Conservation (phyloP, 2,797 vertebrate species). For the Triplophysa bombifrons region DNA sequence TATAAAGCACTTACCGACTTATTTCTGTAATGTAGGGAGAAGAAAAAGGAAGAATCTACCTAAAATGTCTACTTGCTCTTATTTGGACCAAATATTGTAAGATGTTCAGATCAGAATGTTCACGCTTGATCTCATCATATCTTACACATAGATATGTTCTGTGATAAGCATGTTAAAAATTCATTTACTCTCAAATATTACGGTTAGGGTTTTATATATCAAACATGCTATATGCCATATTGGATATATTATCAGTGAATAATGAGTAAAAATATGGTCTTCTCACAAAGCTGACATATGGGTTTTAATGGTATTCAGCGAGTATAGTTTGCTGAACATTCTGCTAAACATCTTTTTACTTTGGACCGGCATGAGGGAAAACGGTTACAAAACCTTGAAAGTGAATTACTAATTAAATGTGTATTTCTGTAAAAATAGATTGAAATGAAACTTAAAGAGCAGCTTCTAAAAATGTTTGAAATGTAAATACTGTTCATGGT, state of each 20-base stretch:
- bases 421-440: not conserved
- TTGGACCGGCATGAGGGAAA: not conserved
- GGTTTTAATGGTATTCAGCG: too few relatives aligned
- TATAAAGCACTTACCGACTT: not conserved
- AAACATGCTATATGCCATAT: too few relatives aligned
- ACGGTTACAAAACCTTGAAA: not conserved
- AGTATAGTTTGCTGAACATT: too few relatives aligned
- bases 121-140: not conserved
- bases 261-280: too few relatives aligned
- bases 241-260: too few relatives aligned
- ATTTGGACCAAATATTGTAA: not conserved
- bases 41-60: not conserved
- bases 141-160: too few relatives aligned
- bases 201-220: too few relatives aligned
- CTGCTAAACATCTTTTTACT: not conserved
- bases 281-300: too few relatives aligned
- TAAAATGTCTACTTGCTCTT: not conserved
- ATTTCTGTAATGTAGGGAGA: slow-evolving; percentile 4
- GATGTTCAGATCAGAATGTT: not conserved
- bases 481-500: not conserved
- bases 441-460: not conserved
- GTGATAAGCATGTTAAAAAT: too few relatives aligned
- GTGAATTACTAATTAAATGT: slow-evolving; percentile 1
- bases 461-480: not conserved
- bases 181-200: too few relatives aligned